Conservation (phyloP, 2,797 vertebrate species). For the Melanotaenia maccullochi region DNA sequence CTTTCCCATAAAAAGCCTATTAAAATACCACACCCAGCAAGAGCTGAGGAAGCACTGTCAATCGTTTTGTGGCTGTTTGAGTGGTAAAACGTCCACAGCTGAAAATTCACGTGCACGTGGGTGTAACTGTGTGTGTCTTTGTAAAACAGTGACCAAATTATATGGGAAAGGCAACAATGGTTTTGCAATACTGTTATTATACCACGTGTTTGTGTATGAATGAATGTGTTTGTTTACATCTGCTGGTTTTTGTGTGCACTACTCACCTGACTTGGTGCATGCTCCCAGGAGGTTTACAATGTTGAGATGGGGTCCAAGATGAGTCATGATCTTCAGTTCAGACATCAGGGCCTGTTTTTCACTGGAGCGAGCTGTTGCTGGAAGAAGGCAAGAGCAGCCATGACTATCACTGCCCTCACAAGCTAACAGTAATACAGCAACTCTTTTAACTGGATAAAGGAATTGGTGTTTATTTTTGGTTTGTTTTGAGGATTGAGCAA, state of each 20-base stretch:
- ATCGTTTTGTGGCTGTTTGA: constrained; percentile 30
- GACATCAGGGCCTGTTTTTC: constrained; percentile 99
- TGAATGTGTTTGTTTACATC: constrained; percentile 1
- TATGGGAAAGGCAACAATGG: constrained; percentile 23
- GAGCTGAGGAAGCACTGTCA: constrained; percentile 39
- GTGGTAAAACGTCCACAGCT: constrained; percentile 25
- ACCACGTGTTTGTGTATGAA: neutral
- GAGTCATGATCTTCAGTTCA: constrained; percentile 99
- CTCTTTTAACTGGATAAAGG: neutral
- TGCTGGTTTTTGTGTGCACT: neutral
- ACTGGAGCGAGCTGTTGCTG: constrained; percentile 97
- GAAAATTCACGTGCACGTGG: neutral
- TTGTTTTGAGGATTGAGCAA: neutral
- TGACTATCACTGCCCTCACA: constrained; percentile 20
- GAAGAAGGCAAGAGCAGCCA: constrained; percentile 20
- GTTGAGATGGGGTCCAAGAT: constrained; percentile 97
- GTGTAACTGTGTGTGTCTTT: constrained; percentile 16
- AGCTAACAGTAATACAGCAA: neutral
- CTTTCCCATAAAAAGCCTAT: constrained; percentile 71
- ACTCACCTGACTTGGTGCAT: constrained; percentile 96
- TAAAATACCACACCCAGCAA: constrained; percentile 70
- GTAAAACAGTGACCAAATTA: constrained; percentile 22
- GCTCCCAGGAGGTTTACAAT: constrained; percentile 97
- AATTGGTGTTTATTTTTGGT: neutral
- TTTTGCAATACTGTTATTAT: constrained; percentile 10